phyloP scores from a whole-genome alignment of 2,797 vertebrate genomes.

The Schizopygopsis pylzovi region DNA sequence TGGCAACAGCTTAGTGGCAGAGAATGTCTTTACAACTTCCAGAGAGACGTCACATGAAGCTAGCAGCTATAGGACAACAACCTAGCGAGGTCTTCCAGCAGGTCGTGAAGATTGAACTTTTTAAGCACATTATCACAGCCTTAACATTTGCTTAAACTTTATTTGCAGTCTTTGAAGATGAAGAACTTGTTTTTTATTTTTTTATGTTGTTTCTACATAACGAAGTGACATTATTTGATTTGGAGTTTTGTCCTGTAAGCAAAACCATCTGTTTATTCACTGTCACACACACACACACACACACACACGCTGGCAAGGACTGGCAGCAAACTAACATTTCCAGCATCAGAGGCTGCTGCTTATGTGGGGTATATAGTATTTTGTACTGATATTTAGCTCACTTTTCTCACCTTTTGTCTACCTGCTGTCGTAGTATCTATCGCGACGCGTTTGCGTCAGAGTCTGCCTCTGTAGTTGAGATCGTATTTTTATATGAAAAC shows the following conservation, averaged over 20 bases:
- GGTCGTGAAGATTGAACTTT: slow-evolving; percentile 52
- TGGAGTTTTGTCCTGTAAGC: slow-evolving; percentile 45
- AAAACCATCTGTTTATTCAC: slow-evolving; percentile 53
- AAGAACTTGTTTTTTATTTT: slow-evolving; percentile 68
- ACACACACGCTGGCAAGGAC: slow-evolving; percentile 61
- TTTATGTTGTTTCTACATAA: slow-evolving; percentile 47
- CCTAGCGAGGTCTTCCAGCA: slow-evolving; percentile 37
- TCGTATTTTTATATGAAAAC: slow-evolving; percentile 68
- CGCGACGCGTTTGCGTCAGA: slow-evolving; percentile 62
- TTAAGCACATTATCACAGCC: slow-evolving; percentile 54
- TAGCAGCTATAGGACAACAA: slow-evolving; percentile 33
- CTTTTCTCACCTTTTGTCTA: slow-evolving; percentile 67
- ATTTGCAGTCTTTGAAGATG: slow-evolving; percentile 66
- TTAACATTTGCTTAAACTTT: slow-evolving; percentile 49
- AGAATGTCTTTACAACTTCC: slow-evolving; percentile 50
- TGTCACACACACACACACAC: slow-evolving; percentile 59
- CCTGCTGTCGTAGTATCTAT: slow-evolving; percentile 52
- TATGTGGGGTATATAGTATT: slow-evolving; percentile 40
- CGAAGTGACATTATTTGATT: slow-evolving; percentile 29
- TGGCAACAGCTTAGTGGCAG: slow-evolving; percentile 52
- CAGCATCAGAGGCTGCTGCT: slow-evolving; percentile 50
- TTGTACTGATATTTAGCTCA: slow-evolving; percentile 63
- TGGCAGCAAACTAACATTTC: slow-evolving; percentile 59
- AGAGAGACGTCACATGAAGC: slow-evolving; percentile 37
- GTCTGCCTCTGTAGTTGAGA: slow-evolving; percentile 65